Conservation (phyloP, 2,888 invertebrate genomes). For the Eupithecia subfuscata region DNA sequence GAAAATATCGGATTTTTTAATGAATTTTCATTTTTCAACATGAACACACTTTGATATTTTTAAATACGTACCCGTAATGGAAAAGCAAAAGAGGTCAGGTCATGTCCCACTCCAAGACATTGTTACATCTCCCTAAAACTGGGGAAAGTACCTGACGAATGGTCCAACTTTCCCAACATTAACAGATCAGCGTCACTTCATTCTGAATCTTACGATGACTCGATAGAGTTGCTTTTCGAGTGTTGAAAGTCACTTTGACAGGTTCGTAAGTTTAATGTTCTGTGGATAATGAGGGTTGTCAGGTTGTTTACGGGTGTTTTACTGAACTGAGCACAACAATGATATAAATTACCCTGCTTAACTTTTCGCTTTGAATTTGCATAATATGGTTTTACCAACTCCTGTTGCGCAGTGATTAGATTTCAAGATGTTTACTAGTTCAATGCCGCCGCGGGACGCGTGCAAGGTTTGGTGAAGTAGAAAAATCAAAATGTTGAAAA, state of each 20-base stretch:
- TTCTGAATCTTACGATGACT: conserved; percentile 10
- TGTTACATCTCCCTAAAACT: conserved; percentile 26
- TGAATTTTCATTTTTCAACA: neutral
- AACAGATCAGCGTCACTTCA: conserved; percentile 10
- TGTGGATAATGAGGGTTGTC: conserved; percentile 39
- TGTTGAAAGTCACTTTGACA: conserved; percentile 29
- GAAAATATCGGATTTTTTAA: too few relatives aligned
- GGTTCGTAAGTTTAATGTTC: conserved; percentile 39
- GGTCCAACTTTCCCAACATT: conserved; percentile 26
- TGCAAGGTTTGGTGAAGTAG: too few relatives aligned
- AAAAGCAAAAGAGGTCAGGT: conserved; percentile 4
- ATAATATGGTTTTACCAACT: neutral
- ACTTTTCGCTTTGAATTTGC: conserved; percentile 11
- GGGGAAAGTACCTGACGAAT: conserved; percentile 30
- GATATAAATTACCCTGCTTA: conserved; percentile 15
- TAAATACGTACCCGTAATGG: neutral
- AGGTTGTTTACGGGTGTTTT: conserved; percentile 32
- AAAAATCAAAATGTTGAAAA: too few relatives aligned
- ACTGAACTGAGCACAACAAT: conserved; percentile 18
- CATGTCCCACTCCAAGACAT: conserved; percentile 9
- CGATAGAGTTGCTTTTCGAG: conserved; percentile 12
- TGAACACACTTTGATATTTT: neutral
- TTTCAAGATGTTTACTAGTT: neutral
- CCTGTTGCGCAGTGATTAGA: neutral
- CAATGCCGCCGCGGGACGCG: neutral